Conservation (phyloP, 2,888 invertebrate species). For the Pollenia griseotomentosa region DNA sequence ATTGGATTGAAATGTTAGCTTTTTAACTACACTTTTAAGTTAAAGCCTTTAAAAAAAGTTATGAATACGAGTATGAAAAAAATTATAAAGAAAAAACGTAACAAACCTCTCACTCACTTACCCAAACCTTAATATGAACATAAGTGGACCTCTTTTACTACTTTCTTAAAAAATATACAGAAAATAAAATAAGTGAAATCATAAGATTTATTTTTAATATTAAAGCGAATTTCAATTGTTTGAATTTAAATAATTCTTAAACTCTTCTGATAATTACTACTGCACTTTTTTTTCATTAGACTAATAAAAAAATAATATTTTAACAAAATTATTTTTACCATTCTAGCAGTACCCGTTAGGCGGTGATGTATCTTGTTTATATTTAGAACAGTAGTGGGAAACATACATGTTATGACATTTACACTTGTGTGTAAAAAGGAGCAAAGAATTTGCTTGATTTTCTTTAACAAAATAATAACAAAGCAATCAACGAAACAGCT, state of each 20-base stretch:
- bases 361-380: no score
- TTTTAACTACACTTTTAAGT: slow-evolving; percentile 71
- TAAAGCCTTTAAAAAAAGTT: slow-evolving; percentile 48
- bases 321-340: no score
- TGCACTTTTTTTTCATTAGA: no score
- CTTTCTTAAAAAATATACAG: slow-evolving; percentile 19
- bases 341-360: no score
- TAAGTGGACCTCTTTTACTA: slow-evolving; percentile 32
- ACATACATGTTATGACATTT: no score
- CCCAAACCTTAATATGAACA: slow-evolving; percentile 43
- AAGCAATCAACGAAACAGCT: no score
- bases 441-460: no score
- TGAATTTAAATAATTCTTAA: neutral
- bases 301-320: no score
- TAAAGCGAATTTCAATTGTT: neutral
- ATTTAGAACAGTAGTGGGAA: no score
- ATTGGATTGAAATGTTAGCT: slow-evolving; percentile 73
- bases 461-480: no score
- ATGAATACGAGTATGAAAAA: slow-evolving; percentile 22
- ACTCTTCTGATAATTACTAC: neutral
- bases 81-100: neutral
- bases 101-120: slow-evolving; percentile 42
- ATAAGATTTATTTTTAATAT: neutral
- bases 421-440: no score
- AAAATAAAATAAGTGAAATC: slow-evolving; percentile 21